Conservation (phyloP, 2,113 vertebrate genomes). For the Ptilonorhynchus violaceus region DNA sequence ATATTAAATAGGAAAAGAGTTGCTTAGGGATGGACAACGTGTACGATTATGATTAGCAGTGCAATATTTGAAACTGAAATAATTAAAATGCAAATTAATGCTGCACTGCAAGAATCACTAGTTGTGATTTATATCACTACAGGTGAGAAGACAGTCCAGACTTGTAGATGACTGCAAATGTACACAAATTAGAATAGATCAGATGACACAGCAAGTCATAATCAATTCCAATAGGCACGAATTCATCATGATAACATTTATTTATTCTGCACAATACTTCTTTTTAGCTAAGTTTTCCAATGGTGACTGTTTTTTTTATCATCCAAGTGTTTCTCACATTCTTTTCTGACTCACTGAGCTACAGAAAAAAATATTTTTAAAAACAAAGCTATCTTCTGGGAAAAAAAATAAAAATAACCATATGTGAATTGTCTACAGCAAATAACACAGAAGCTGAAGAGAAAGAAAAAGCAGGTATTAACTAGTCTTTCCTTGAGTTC, state of each 20-base stretch:
- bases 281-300: background rate
- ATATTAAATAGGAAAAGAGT: background rate
- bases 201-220: background rate
- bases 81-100: constrained; percentile 31
- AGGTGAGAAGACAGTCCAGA: constrained; percentile 34
- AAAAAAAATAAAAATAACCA: constrained; percentile 8
- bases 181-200: constrained; percentile 9
- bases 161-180: constrained; percentile 7
- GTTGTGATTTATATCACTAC: constrained; percentile 24
- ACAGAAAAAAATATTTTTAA: background rate
- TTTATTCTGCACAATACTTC: background rate
- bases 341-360: background rate
- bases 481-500: background rate
- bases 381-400: background rate
- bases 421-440: background rate
- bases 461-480: background rate
- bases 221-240: background rate
- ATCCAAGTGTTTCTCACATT: background rate
- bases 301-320: background rate
- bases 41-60: background rate
- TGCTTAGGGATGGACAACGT: background rate
- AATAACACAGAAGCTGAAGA: background rate
- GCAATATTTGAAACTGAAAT: background rate
- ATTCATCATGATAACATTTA: background rate
- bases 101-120: background rate